Percentiles rank a stretch among this genome's conserved stretches.
These are phyloP conservation scores for Malthinus flaveolus DNA, from an alignment of 2,888 invertebrate species.

Conservation along the genomic window DNA sequence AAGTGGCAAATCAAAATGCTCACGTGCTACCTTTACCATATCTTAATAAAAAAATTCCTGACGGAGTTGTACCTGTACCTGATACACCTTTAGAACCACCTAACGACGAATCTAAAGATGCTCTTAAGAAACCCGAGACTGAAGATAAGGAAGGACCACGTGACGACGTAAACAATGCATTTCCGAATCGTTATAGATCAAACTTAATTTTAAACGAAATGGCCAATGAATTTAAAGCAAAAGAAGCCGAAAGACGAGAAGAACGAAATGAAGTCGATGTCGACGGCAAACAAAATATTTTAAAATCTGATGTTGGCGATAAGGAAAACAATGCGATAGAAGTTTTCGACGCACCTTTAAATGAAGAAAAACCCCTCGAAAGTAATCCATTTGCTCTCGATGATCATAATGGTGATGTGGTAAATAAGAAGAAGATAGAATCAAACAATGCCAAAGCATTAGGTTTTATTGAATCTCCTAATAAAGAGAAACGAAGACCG, in stretches of 20 bases:
- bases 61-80: constrained; percentile 42
- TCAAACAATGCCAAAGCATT: constrained; percentile 40
- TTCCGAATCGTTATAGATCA: constrained; percentile 53
- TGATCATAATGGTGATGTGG: constrained; percentile 31
- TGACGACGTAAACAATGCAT: constrained; percentile 40
- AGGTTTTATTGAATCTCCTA: constrained; percentile 32
- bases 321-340: constrained; percentile 50
- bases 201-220: constrained; percentile 56
- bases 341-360: constrained; percentile 44
- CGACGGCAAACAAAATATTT: constrained; percentile 16
- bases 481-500: constrained; percentile 23
- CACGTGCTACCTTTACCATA: constrained; percentile 20
- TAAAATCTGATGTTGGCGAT: constrained; percentile 32
- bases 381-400: constrained; percentile 26
- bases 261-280: constrained; percentile 42
- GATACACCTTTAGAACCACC: constrained; percentile 26
- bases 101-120: constrained; percentile 34
- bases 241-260: constrained; percentile 45
- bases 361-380: constrained; percentile 25
- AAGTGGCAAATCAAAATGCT: constrained; percentile 12
- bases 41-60: constrained; percentile 35
- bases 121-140: neutral
- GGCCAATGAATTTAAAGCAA: constrained; percentile 46
- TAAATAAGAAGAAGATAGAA: constrained; percentile 36
- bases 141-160: constrained; percentile 17